Conservation (phyloP, 2,888 invertebrate genomes). For the Andrena minutula region DNA sequence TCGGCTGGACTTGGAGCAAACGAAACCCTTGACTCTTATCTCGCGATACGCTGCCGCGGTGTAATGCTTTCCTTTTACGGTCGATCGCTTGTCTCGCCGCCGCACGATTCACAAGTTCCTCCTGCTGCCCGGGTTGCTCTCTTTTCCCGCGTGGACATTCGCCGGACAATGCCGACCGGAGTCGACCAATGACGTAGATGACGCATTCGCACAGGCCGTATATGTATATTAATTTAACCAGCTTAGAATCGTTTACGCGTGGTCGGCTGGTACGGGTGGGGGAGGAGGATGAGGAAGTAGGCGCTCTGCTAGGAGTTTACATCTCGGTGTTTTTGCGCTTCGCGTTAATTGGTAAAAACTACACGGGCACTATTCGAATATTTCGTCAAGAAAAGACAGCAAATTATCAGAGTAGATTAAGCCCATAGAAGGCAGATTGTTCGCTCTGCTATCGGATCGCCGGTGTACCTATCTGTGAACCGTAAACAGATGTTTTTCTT, state of each 20-base stretch:
- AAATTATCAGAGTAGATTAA: slow-evolving; percentile 9
- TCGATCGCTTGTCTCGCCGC: slow-evolving; percentile 1
- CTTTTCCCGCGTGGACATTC: slow-evolving; percentile 49
- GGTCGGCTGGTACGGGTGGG: no score
- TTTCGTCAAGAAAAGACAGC: neutral
- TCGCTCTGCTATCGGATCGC: neutral
- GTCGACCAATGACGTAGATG: neutral
- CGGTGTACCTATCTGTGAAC: neutral
- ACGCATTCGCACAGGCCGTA: slow-evolving; percentile 11
- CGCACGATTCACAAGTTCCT: neutral
- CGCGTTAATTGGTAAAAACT: slow-evolving; percentile 7
- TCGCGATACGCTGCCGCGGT: slow-evolving; percentile 11
- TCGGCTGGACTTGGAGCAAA: slow-evolving; percentile 19
- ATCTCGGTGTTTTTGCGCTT: neutral
- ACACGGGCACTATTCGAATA: neutral
- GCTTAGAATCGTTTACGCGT: slow-evolving; percentile 43
- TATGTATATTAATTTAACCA: slow-evolving; percentile 47
- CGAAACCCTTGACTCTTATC: slow-evolving; percentile 47
- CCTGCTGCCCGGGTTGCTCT: neutral
- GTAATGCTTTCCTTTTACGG: slow-evolving; percentile 28
- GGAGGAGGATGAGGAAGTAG: slow-evolving; percentile 5
- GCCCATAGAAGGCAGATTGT: neutral
- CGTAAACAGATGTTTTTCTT: neutral
- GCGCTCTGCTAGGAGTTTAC: slow-evolving; percentile 9
- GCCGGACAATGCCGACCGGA: neutral